Evolutionary conservation across 2,113 vertebrate genomes (phyloP).

Genomic region (Periophthalmus modestus): DNA sequence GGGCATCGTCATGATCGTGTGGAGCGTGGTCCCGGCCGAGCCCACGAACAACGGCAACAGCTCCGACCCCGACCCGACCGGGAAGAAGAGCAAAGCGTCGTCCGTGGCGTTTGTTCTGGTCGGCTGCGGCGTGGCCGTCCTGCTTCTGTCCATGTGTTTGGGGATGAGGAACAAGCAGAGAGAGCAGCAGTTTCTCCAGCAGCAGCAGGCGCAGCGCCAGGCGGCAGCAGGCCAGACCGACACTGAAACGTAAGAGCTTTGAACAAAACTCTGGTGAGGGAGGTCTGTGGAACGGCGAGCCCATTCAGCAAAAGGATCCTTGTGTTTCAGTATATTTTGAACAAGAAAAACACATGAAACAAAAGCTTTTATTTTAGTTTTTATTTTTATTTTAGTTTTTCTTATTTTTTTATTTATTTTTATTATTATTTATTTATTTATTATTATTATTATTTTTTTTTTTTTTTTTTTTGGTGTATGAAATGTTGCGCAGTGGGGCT

Average conservation of each 20-base stretch:
- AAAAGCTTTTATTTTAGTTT: no score
- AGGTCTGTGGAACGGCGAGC: no score
- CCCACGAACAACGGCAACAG: slow-evolving; percentile 65
- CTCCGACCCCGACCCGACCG: accelerated
- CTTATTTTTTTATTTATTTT: no score
- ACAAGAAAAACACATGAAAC: no score
- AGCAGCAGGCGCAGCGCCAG: slow-evolving; percentile 51
- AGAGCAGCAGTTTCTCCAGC: slow-evolving; percentile 51
- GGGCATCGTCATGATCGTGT: slow-evolving; percentile 93
- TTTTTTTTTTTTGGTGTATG: no score
- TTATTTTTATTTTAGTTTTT: no score
- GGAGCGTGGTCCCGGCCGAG: slow-evolving; percentile 86
- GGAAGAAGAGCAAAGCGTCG: slow-evolving; percentile 81
- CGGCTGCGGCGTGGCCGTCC: slow-evolving; percentile 83
- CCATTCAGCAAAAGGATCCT: no score
- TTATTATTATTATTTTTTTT: no score
- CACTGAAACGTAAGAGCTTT: slow-evolving; percentile 62
- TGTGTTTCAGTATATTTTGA: no score
- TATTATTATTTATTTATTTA: no score
- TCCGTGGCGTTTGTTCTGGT: slow-evolving; percentile 91
- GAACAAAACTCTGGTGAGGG: no score
- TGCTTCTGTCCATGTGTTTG: slow-evolving; percentile 89
- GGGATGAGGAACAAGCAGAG: slow-evolving; percentile 84
- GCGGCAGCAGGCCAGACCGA: slow-evolving; percentile 24
- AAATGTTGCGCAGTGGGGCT: no score